Percentiles rank a stretch among this genome's conserved stretches.
Conservation (phyloP, 2,888 invertebrate species). For the Drosophila colorata region DNA sequence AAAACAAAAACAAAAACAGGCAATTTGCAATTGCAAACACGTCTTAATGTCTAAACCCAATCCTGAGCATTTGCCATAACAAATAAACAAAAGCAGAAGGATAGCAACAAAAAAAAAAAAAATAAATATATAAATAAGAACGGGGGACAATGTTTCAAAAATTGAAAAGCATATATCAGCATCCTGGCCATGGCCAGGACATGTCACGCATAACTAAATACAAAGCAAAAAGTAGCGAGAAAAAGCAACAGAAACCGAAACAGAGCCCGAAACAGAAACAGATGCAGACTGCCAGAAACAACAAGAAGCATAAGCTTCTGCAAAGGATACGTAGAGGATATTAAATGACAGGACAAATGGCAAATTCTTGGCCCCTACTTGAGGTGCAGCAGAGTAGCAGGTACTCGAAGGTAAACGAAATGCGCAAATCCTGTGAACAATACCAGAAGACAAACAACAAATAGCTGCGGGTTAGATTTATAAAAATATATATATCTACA, state of each 20-base stretch:
- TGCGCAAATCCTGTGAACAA: conserved; percentile 56
- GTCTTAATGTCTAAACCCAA: conserved; percentile 43
- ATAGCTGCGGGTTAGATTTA: conserved; percentile 60
- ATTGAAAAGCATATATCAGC: conserved; percentile 73
- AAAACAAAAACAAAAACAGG: conserved; percentile 8
- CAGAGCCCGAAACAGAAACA: conserved; percentile 11
- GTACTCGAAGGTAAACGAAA: conserved; percentile 45
- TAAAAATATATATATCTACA: conserved; percentile 27
- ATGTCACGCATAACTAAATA: conserved; percentile 69
- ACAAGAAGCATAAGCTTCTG: conserved; percentile 58
- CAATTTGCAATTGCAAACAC: conserved; percentile 51
- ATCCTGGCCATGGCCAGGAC: conserved; percentile 65
- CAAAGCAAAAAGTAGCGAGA: conserved; percentile 7
- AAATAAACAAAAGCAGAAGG: conserved; percentile 43
- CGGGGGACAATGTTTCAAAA: conserved; percentile 51
- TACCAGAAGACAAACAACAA: conserved; percentile 53
- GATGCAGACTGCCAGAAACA: conserved; percentile 21
- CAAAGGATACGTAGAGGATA: conserved; percentile 65
- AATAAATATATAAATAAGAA: conserved; percentile 2
- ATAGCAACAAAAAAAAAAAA: neutral
- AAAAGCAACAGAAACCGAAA: no score
- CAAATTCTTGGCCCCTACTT: conserved; percentile 40
- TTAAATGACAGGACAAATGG: conserved; percentile 76
- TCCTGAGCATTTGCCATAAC: conserved; percentile 37
- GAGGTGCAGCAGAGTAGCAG: conserved; percentile 26